Percentiles rank a stretch among this genome's conserved stretches.
Conservation (phyloP, 2,888 invertebrate species). For the Andrena marginata region DNA sequence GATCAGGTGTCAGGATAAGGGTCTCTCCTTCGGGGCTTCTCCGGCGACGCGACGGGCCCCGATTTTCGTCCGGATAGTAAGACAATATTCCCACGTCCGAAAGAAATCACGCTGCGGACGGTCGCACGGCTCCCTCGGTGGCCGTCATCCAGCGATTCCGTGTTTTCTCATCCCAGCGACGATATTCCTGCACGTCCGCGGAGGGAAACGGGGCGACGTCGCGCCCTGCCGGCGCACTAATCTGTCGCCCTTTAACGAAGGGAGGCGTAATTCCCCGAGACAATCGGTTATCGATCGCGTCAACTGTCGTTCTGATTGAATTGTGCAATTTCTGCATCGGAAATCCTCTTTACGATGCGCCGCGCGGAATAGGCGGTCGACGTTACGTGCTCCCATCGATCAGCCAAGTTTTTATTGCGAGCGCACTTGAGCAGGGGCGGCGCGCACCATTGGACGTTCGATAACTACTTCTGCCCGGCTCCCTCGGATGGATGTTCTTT, state of each 20-base stretch:
- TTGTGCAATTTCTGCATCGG: slow-evolving; percentile 37
- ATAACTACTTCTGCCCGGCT: too few relatives aligned
- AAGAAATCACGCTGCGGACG: slow-evolving; percentile 8
- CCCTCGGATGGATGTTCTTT: too few relatives aligned
- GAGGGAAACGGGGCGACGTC: background rate
- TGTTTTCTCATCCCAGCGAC: background rate
- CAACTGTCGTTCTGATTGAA: slow-evolving; percentile 26
- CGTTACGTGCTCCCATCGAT: background rate
- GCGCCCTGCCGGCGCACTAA: background rate
- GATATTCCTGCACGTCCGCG: background rate
- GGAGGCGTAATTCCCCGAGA: slow-evolving; percentile 28
- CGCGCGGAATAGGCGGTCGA: background rate
- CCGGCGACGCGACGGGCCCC: slow-evolving; percentile 5
- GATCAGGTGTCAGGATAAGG: slow-evolving; percentile 56
- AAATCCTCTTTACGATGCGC: slow-evolving; percentile 18
- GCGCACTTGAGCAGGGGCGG: too few relatives aligned
- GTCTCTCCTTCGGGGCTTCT: slow-evolving; percentile 38
- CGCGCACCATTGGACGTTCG: too few relatives aligned
- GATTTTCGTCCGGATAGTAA: slow-evolving; percentile 41
- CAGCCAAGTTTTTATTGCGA: too few relatives aligned
- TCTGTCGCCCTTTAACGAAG: slow-evolving; percentile 32
- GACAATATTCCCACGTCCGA: slow-evolving; percentile 20
- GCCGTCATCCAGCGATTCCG: background rate
- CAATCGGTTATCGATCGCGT: slow-evolving; percentile 33
- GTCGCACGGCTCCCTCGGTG: background rate